phyloP scores from a whole-genome alignment of 2,888 invertebrate species.

The Sarcophaga carnaria region DNA sequence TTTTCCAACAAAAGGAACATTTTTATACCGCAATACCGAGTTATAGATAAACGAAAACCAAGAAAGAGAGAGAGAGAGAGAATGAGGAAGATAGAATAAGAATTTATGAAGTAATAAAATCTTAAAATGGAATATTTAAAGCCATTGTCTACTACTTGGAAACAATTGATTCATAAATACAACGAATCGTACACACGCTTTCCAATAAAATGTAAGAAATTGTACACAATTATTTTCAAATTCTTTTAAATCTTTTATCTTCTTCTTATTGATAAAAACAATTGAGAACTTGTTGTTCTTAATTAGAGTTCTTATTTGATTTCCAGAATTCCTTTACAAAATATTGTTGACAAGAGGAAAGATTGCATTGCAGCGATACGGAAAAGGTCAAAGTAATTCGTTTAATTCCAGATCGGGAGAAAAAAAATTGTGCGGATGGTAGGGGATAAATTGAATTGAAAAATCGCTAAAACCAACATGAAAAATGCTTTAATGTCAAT shows the following conservation, averaged over 20 bases:
- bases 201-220: too few relatives aligned
- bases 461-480: conserved; percentile 11
- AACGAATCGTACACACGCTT: background rate
- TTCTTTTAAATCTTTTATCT: too few relatives aligned
- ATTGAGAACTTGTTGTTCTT: too few relatives aligned
- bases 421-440: background rate
- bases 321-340: background rate
- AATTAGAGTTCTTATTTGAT: background rate
- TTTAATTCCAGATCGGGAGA: background rate
- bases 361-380: background rate
- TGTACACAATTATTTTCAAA: too few relatives aligned
- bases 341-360: too few relatives aligned
- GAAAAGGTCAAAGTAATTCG: background rate
- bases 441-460: background rate
- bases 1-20: conserved; percentile 14
- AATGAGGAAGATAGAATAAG: background rate
- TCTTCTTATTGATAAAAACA: too few relatives aligned
- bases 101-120: conserved; percentile 28
- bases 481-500: conserved; percentile 17
- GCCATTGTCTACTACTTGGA: conserved; percentile 23
- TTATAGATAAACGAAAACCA: background rate
- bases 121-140: conserved; percentile 37
- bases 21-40: background rate
- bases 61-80: background rate
- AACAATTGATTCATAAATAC: conserved; percentile 45